Conservation (phyloP, 1,140 invertebrate species). For the Nasonia longicornis region DNA sequence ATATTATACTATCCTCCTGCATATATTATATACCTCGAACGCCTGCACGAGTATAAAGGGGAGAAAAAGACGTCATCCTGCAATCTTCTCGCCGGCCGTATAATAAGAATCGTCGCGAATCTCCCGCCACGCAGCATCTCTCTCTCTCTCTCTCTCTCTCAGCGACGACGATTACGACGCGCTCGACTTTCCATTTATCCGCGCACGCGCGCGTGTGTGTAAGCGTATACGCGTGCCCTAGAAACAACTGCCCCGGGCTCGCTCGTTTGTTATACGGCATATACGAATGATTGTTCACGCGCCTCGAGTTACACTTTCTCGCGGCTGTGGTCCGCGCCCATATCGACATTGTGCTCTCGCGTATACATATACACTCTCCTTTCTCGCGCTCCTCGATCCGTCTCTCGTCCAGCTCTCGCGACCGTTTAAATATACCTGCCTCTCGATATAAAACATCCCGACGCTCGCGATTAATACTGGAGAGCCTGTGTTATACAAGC, state of each 20-base stretch:
- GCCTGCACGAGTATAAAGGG: neutral
- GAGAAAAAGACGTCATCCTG: neutral
- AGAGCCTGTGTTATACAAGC: too few relatives aligned
- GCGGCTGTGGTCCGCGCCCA: neutral
- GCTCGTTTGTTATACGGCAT: neutral
- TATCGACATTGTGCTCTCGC: neutral
- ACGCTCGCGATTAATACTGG: too few relatives aligned
- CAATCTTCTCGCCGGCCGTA: too few relatives aligned
- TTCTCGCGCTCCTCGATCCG: too few relatives aligned
- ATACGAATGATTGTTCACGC: neutral
- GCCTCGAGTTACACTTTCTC: conserved; percentile 26
- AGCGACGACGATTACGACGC: neutral
- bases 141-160: neutral
- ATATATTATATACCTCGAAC: neutral
- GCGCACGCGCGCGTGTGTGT: neutral
- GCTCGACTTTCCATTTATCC: conserved; percentile 37
- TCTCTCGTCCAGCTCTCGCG: too few relatives aligned
- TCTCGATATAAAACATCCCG: too few relatives aligned
- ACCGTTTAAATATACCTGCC: too few relatives aligned
- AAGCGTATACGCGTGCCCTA: conserved; percentile 14
- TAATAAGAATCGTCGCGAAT: neutral
- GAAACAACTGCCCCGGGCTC: conserved; percentile 18
- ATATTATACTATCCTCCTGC: neutral
- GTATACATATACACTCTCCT: too few relatives aligned
- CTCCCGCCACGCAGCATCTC: neutral